Evolutionary conservation across 2,888 invertebrate species (phyloP).

Genomic region (Amblyjoppa proteus): DNA sequence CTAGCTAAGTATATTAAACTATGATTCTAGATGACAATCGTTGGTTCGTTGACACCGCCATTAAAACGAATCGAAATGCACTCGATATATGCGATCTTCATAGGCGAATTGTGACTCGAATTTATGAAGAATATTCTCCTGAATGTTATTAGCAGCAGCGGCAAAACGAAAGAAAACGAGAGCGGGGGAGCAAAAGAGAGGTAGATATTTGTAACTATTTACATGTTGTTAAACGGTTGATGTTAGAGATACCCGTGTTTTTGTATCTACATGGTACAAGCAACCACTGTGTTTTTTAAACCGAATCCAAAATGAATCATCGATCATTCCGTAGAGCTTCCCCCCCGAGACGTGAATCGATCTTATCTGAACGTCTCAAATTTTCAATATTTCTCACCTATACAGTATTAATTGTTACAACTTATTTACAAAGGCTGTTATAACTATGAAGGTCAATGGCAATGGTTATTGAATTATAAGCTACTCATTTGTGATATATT

Average conservation of each 20-base stretch:
- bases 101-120: constrained; percentile 2
- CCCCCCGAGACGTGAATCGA: neutral
- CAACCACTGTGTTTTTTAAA: constrained; percentile 24
- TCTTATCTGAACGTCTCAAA: neutral
- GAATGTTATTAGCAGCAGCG: constrained; percentile 7
- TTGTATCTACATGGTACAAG: constrained; percentile 43
- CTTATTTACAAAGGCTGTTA: constrained; percentile 15
- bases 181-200: constrained; percentile 5
- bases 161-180: neutral
- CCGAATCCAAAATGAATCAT: neutral
- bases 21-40: constrained; percentile 49
- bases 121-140: constrained; percentile 9
- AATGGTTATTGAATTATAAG: constrained; percentile 2
- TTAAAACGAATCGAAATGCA: constrained; percentile 12
- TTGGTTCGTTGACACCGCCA: constrained; percentile 13
- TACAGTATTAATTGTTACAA: neutral
- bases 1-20: constrained; percentile 13
- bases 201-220: constrained; percentile 74
- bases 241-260: constrained; percentile 72
- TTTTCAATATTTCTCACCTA: neutral
- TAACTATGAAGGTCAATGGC: constrained; percentile 5
- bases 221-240: constrained; percentile 73
- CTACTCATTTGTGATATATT: neutral
- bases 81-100: neutral
- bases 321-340: constrained; percentile 22